Evolutionary conservation across 2,113 vertebrate species (phyloP).

Genomic region (Charina bottae): DNA sequence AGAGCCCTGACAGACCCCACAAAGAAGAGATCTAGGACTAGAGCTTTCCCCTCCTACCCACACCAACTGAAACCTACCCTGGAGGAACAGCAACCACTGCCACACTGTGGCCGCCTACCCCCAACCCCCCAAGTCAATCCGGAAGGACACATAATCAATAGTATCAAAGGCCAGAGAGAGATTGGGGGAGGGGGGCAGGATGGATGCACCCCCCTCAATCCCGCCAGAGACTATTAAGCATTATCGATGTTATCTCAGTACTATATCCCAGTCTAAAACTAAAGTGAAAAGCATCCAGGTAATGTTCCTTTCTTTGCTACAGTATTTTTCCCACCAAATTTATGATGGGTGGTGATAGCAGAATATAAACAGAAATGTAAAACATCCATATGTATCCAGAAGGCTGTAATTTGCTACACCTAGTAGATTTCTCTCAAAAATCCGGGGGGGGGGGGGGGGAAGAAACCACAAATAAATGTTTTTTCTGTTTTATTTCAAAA

Average conservation of each 20-base stretch:
- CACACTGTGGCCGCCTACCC: not conserved
- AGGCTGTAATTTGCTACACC: not conserved
- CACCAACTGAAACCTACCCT: not conserved
- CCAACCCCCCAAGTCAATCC: not conserved
- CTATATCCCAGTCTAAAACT: not conserved
- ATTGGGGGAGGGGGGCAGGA: not conserved
- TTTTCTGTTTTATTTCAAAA: conserved; percentile 73
- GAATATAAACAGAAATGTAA: not conserved
- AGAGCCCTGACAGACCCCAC: not conserved
- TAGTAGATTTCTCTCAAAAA: conserved; percentile 10
- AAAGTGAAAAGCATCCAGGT: not conserved
- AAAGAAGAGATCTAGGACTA: not conserved
- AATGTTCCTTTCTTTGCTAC: not conserved
- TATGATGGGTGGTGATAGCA: not conserved
- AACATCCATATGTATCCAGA: not conserved
- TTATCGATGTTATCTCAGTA: not conserved
- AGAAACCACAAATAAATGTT: conserved; percentile 14
- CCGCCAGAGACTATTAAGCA: not conserved
- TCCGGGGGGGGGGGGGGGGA: not conserved
- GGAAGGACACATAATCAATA: not conserved
- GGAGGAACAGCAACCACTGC: not conserved
- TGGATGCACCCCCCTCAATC: not conserved
- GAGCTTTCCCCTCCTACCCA: not conserved
- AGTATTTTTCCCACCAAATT: not conserved
- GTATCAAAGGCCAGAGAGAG: not conserved